Evolutionary conservation across 2,797 vertebrate species (phyloP), one percentile per base, ranked within the genome.

Genomic region (Pantherophis alleghaniensis): DNA sequence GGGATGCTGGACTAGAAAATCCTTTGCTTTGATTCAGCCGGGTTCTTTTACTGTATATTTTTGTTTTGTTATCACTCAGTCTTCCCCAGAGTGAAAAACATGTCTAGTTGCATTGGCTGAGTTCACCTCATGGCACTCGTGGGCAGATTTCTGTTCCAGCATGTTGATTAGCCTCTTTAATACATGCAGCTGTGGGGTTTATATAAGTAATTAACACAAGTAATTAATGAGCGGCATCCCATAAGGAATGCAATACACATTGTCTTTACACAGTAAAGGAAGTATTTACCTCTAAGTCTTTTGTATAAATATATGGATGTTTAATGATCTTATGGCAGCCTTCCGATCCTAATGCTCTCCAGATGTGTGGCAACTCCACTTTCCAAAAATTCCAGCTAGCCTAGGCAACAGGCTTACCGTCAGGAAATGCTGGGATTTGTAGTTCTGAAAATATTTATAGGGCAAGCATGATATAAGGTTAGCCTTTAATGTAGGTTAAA

Each of bases 151-250:
- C 5, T 12, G 7, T 88, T 1, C 0, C 90, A 74, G 47, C 89
- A 91, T 89, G 53, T 87, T 92, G 74, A 87, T 69, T 61, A 94
- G 57, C 57, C 74, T 95, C 90, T 20, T 88, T 57, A 57, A 89
- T 94, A 69, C 83, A 32, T 53, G 79, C 90, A 95, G 93, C 61
- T 1, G 0, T 90, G 28, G 32, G 5, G 32, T 18, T 95, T 60
- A 53, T 93, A 91, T 69, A 79, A 93, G 86, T 91, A 0, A 79
- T 94, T 95, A 91, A 61, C 10, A 55, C 69, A 88, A 51, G 60
- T 91, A 93, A 92, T 95, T 92, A 94, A 95, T 90, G 93, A 28
- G 83, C 14, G n/a, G 12, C 7, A 47, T 11, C 37, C 66, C 10
- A 0, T 0, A 0, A 69, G 88, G 79, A 94, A 51, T n/a, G 90